Evolutionary conservation across 2,113 vertebrate genomes (phyloP).

Genomic region (Atrichornis clamosus): DNA sequence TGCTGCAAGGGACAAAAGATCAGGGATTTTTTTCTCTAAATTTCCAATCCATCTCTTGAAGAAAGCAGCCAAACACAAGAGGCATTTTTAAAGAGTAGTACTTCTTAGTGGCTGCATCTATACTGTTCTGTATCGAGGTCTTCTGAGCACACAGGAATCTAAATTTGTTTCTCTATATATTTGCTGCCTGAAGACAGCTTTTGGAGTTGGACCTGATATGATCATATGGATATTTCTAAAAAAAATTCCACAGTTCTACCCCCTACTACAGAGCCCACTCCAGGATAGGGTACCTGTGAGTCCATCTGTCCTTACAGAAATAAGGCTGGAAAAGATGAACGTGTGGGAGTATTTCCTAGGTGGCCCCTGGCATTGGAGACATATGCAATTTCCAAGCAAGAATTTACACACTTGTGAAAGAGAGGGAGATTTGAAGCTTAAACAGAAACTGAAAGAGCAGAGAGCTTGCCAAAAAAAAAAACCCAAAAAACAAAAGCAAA

Average conservation of each 20-base stretch:
- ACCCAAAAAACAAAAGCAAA: neutral
- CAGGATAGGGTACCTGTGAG: neutral
- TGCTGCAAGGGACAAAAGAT: neutral
- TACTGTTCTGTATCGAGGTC: neutral
- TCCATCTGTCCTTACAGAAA: neutral
- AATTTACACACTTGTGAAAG: neutral
- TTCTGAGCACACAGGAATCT: neutral
- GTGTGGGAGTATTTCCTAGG: neutral
- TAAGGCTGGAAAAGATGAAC: neutral
- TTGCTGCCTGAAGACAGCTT: neutral
- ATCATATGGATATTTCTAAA: neutral
- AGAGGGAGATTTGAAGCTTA: neutral
- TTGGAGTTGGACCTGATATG: neutral
- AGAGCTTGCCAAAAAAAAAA: neutral
- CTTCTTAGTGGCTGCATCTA: neutral
- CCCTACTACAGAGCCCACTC: neutral
- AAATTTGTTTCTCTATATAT: neutral
- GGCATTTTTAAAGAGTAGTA: neutral
- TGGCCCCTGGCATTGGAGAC: neutral
- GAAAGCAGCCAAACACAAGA: neutral
- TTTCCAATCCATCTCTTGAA: neutral
- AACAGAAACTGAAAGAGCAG: neutral
- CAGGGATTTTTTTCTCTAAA: neutral
- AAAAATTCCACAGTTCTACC: neutral
- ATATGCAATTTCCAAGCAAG: neutral